phyloP scores from a whole-genome alignment of 2,888 invertebrate species.

The Apeira syringaria region DNA sequence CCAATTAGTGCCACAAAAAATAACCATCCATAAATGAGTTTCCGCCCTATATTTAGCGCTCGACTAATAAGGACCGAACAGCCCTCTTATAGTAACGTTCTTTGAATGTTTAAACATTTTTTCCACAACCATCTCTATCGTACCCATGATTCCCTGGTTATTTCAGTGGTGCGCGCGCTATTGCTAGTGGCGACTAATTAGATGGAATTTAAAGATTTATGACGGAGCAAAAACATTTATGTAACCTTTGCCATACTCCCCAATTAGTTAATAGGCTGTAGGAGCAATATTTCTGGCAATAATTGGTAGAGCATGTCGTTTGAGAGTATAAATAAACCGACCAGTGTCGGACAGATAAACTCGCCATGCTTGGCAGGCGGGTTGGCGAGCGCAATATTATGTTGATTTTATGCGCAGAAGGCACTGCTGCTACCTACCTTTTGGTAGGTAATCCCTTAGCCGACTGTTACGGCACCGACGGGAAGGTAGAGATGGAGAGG shows the following conservation, averaged over 20 bases:
- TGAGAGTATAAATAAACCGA: neutral
- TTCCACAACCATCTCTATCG: slow-evolving; percentile 38
- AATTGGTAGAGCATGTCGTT: neutral
- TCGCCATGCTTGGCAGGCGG: too few species aligned
- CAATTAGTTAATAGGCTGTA: slow-evolving; percentile 41
- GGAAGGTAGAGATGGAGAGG: too few species aligned
- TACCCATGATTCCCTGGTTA: slow-evolving; percentile 64
- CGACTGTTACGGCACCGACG: too few species aligned
- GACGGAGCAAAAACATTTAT: slow-evolving; percentile 8
- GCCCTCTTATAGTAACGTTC: slow-evolving; percentile 57
- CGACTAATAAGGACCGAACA: slow-evolving; percentile 50
- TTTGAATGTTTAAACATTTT: slow-evolving; percentile 41
- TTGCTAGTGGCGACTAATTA: slow-evolving; percentile 63
- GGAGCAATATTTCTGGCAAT: neutral
- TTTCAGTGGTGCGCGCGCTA: slow-evolving; percentile 35
- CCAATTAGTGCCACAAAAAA: too few species aligned
- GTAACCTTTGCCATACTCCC: slow-evolving; percentile 30
- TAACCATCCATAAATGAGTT: neutral
- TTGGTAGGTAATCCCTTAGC: too few species aligned
- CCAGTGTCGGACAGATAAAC: too few species aligned
- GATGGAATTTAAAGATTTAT: slow-evolving; percentile 17
- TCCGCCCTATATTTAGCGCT: slow-evolving; percentile 57
- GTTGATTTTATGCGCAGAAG: too few species aligned
- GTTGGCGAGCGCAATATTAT: too few species aligned
- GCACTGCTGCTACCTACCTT: too few species aligned